phyloP scores from a whole-genome alignment of 2,888 invertebrate genomes.

The Byasa hedistus region DNA sequence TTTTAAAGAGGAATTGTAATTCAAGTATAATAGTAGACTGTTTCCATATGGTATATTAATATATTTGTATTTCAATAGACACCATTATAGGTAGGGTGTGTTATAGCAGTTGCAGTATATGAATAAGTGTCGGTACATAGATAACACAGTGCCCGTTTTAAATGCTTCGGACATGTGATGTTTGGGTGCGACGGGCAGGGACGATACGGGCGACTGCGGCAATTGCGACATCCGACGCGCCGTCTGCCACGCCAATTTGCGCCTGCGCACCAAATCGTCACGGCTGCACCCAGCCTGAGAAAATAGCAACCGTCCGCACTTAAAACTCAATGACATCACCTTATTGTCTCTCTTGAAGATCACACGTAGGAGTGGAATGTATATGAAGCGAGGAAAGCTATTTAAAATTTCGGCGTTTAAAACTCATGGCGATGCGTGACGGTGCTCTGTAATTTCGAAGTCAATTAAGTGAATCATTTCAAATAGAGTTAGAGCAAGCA shows the following conservation, averaged over 20 bases:
- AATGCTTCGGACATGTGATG: constrained; percentile 34
- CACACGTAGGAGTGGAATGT: constrained; percentile 46
- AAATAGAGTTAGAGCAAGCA: constrained; percentile 49
- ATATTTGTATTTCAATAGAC: too few relatives aligned
- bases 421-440: constrained; percentile 52
- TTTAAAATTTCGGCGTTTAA: constrained; percentile 22
- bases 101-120: too few relatives aligned
- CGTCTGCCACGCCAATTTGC: constrained; percentile 66
- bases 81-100: too few relatives aligned
- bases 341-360: constrained; percentile 33
- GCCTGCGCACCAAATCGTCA: constrained; percentile 45
- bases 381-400: constrained; percentile 37
- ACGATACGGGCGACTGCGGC: constrained; percentile 35
- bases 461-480: constrained; percentile 61
- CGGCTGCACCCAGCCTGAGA: constrained; percentile 43
- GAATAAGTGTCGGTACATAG: not conserved
- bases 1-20: too few relatives aligned
- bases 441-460: constrained; percentile 56
- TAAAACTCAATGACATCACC: constrained; percentile 64
- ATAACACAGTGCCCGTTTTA: constrained; percentile 1
- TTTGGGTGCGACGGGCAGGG: constrained; percentile 44
- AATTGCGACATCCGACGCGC: constrained; percentile 73
- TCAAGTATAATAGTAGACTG: too few relatives aligned
- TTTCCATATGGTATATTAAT: too few relatives aligned
- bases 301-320: constrained; percentile 39